These are phyloP conservation scores for Halichoeres trimaculatus DNA, from an alignment of 2,113 vertebrate species.

Conservation along the genomic window DNA sequence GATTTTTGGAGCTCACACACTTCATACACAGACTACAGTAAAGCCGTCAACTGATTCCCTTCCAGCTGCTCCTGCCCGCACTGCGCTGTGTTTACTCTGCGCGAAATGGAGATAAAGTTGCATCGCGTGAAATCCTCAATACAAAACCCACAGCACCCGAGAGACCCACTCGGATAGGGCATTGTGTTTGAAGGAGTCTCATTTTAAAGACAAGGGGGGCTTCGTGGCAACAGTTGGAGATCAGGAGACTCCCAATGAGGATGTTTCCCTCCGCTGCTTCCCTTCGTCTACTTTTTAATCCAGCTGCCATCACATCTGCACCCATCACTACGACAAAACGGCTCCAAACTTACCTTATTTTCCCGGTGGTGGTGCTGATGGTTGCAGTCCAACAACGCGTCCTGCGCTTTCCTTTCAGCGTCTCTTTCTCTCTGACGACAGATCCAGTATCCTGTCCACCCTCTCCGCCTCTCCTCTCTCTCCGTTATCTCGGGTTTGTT, in stretches of 20 bases:
- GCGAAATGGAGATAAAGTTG: slow-evolving; percentile 75
- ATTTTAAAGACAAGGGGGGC: not conserved
- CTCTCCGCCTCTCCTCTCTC: slow-evolving; percentile 3
- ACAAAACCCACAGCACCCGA: slow-evolving; percentile 1
- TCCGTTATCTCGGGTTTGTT: slow-evolving; percentile 64
- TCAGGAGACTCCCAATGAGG: slow-evolving; percentile 27
- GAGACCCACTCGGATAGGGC: not conserved
- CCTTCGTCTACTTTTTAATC: slow-evolving; percentile 40
- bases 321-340: not conserved
- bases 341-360: slow-evolving; percentile 70
- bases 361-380: slow-evolving; percentile 39
- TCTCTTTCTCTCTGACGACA: slow-evolving; percentile 54
- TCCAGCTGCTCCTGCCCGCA: slow-evolving; percentile 73
- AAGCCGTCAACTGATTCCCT: slow-evolving; percentile 53
- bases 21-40: slow-evolving; percentile 6
- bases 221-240: slow-evolving; percentile 82
- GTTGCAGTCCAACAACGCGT: slow-evolving; percentile 28
- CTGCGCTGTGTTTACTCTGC: slow-evolving; percentile 77
- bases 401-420: slow-evolving; percentile 54
- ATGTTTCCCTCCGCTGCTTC: slow-evolving; percentile 28
- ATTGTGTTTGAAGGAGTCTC: not conserved
- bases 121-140: slow-evolving; percentile 32
- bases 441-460: slow-evolving; percentile 52
- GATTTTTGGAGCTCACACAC: slow-evolving; percentile 24
- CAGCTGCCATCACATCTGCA: not conserved